Conservation (phyloP, 1,140 invertebrate species). For the Pogonus chalceus region DNA sequence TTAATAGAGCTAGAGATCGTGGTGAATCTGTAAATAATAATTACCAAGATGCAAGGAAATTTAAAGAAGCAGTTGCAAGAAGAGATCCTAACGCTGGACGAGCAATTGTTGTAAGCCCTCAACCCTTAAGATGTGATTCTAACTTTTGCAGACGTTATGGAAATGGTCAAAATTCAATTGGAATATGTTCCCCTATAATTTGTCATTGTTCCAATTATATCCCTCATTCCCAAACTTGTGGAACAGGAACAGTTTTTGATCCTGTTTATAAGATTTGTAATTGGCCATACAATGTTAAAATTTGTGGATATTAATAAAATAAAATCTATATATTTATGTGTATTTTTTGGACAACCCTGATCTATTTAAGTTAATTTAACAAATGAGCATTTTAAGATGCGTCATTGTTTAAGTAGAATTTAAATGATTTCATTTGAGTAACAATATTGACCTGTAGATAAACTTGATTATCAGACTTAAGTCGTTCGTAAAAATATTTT, state of each 20-base stretch:
- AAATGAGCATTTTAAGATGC: too few relatives aligned
- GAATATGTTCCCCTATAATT: background rate
- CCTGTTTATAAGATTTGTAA: conserved; percentile 5
- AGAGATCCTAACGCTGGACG: background rate
- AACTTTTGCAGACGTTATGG: background rate
- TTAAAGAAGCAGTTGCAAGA: background rate
- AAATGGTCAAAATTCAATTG: background rate
- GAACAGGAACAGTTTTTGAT: background rate
- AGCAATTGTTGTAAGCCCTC: background rate
- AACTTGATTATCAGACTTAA: too few relatives aligned
- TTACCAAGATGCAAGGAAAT: too few relatives aligned
- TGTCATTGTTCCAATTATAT: background rate
- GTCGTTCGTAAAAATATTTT: too few relatives aligned
- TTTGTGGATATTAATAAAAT: conserved; percentile 12
- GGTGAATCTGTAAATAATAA: too few relatives aligned
- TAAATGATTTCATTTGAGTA: too few relatives aligned
- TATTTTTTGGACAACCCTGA: too few relatives aligned
- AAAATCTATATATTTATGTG: too few relatives aligned
- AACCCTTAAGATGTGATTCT: background rate
- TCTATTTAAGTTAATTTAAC: too few relatives aligned
- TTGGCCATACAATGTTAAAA: conserved; percentile 14
- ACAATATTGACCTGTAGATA: too few relatives aligned
- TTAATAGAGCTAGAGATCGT: too few relatives aligned
- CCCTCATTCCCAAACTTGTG: background rate
- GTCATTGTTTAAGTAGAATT: too few relatives aligned